These are phyloP conservation scores for Heliconius congener DNA, from an alignment of 1,140 invertebrate species.

Conservation along the genomic window DNA sequence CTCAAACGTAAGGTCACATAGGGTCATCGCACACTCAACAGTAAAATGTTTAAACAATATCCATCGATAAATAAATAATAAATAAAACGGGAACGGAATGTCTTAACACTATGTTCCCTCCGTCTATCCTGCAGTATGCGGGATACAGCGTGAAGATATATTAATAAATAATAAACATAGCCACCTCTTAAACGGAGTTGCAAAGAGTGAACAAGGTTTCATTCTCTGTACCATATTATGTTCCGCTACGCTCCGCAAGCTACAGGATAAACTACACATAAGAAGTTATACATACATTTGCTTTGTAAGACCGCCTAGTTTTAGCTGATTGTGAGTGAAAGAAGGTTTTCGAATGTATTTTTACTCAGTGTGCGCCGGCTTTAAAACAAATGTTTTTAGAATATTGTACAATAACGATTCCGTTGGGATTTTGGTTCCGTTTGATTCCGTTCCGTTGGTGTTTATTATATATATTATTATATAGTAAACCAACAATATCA, in stretches of 20 bases:
- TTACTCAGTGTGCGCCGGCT: not conserved
- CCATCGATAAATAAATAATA: not conserved
- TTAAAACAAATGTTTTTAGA: not conserved
- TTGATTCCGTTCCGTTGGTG: too few relatives aligned
- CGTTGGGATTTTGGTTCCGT: not conserved
- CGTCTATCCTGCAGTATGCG: too few relatives aligned
- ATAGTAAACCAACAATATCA: too few relatives aligned
- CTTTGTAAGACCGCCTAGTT: not conserved
- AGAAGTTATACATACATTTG: not conserved
- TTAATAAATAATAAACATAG: not conserved
- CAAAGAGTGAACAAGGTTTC: not conserved
- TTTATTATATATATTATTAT: too few relatives aligned
- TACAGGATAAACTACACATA: not conserved
- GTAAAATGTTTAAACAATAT: not conserved
- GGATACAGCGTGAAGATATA: not conserved
- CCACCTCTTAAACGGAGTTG: not conserved
- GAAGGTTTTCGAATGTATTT: not conserved
- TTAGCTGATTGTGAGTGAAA: not conserved
- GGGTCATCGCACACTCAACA: not conserved
- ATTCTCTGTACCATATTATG: not conserved
- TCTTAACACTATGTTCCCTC: too few relatives aligned
- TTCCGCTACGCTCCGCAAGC: not conserved
- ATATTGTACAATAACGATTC: not conserved
- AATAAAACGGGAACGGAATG: not conserved
- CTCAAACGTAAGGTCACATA: not conserved